Percentiles rank a stretch among this genome's conserved stretches.
Evolutionary conservation across 2,888 invertebrate species (phyloP).

Genomic region (Amiota minor): DNA sequence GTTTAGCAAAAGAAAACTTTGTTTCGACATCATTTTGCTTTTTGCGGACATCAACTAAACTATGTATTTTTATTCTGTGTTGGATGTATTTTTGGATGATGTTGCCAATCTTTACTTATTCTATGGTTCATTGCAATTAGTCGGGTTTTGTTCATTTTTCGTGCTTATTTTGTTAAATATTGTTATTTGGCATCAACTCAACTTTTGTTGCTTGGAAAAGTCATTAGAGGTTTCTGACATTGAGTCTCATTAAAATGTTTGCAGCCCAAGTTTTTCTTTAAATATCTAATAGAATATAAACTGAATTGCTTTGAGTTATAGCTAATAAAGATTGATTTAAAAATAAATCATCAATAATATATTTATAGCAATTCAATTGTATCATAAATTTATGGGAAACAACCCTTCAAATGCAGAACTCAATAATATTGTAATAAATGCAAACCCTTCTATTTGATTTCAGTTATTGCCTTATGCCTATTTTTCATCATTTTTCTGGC

Average conservation of each 20-base stretch:
- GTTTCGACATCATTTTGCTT: not conserved
- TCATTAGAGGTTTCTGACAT: no score
- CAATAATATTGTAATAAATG: conserved; percentile 4
- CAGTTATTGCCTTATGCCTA: not conserved
- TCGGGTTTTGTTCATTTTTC: not conserved
- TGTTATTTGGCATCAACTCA: no score
- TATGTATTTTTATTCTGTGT: not conserved
- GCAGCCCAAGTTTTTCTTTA: no score
- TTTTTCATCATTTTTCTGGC: no score
- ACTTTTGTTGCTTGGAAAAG: no score
- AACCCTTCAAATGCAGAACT: not conserved
- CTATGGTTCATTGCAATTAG: not conserved
- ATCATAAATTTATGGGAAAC: no score
- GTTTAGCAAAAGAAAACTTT: not conserved
- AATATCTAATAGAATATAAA: no score
- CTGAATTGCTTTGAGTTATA: no score
- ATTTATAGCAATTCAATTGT: no score
- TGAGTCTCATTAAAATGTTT: no score
- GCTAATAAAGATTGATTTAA: no score
- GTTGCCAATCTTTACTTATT: not conserved
- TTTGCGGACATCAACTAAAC: not conserved
- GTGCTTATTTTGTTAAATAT: not conserved
- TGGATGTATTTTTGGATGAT: not conserved
- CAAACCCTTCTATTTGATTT: not conserved
- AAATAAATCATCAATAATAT: no score